Conservation (phyloP, 2,113 vertebrate species). For the Prinia subflava region DNA sequence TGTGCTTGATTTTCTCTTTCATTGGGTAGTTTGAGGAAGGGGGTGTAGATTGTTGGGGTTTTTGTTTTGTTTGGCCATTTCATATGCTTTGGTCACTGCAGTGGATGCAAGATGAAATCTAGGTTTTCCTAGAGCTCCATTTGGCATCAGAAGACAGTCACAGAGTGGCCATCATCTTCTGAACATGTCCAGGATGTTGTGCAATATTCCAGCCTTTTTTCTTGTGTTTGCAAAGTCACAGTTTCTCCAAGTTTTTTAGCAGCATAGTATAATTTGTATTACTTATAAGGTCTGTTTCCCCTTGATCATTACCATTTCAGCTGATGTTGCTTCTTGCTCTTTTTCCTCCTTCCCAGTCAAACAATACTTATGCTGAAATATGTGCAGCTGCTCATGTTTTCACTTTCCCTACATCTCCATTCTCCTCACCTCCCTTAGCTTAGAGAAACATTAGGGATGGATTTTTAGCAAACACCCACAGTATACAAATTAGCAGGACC, state of each 20-base stretch:
- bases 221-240: background rate
- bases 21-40: background rate
- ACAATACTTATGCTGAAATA: background rate
- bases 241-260: background rate
- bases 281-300: background rate
- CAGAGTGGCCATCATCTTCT: background rate
- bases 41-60: fast-evolving
- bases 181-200: background rate
- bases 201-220: background rate
- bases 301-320: background rate
- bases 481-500: background rate
- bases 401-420: background rate
- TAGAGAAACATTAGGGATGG: background rate
- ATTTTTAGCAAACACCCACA: background rate
- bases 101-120: background rate
- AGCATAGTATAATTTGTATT: background rate
- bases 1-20: background rate
- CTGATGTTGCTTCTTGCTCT: background rate
- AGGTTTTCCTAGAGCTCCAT: background rate
- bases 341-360: background rate
- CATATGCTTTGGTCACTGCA: background rate
- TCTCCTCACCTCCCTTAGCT: background rate
- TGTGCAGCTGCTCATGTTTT: background rate
- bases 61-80: background rate
- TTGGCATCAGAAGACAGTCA: background rate